Evolutionary conservation across 2,888 invertebrate species (phyloP), one percentile per base, ranked within the genome.

Genomic region (Selenia dentaria): DNA sequence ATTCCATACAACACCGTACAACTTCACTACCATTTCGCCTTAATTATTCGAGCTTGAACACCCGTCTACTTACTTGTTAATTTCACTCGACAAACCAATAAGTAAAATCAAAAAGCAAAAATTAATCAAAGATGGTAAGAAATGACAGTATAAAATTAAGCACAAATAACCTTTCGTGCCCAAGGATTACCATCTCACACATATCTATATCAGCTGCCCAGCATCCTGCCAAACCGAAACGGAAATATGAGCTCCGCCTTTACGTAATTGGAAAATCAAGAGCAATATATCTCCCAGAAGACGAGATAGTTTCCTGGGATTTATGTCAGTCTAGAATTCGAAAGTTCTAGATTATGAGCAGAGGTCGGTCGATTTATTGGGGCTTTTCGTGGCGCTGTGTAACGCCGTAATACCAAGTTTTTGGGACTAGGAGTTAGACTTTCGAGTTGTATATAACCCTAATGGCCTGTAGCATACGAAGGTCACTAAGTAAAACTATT

Each of bases 261-360:
- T 58, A 58, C 69, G 80, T 86, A 86, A 88, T 88, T 85, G 84
- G 83, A 79, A 80, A 82, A 82, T 83, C 79, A 78, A 72, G 68
- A 67, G 75, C 72, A 67, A 79, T 83, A 80, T 78, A 82, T 84
- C 72, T 71, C 67, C 62, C 49, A 59, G 55, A 54, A 64, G 59
- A 51, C 54, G 24, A 40, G 62, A 60, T 64, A 66, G 60, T 62
- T 67, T 41, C 46, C 44, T 42, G 52, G 58, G 64, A 68, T 70
- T 74, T 72, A 67, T 64, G 60, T 58, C 54, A 64, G 63, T 61
- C 63, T 61, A 64, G 55, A 54, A 67, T 62, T 62, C 62, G 59
- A 57, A 65, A 68, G 66, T 62, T 67, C 58, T 57, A 50, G 53
- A 54, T 58, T 55, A 55, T 51, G 49, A 45, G 43, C 38, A 18